Evolutionary conservation across 2,797 vertebrate genomes (phyloP).

Genomic region (Lepidocolaptes lacrymiger): DNA sequence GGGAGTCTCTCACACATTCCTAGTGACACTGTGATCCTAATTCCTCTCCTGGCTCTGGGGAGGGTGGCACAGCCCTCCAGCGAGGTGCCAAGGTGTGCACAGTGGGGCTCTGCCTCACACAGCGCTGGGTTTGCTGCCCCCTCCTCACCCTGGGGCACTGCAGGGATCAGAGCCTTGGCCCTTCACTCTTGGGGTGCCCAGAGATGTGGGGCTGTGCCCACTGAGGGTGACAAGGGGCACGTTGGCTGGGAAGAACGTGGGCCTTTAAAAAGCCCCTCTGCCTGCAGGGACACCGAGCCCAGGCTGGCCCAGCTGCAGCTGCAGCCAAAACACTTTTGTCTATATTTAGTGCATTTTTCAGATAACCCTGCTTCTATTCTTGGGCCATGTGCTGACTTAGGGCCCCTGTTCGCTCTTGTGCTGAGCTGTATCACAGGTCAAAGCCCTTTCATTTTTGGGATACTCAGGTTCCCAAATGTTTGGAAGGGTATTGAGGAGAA

Average conservation of each 20-base stretch:
- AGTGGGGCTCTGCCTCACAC: not conserved
- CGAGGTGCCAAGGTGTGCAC: not conserved
- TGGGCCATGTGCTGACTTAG: not conserved
- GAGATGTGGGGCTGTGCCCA: fast-evolving
- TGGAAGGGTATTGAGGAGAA: not conserved
- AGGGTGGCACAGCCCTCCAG: not conserved
- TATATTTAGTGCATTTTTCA: conserved; percentile 72
- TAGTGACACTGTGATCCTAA: not conserved
- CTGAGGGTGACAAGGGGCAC: fast-evolving
- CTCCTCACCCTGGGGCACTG: not conserved
- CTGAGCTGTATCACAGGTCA: not conserved
- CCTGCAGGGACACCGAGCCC: not conserved
- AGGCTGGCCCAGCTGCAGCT: not conserved
- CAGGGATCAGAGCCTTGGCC: not conserved
- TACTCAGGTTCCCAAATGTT: not conserved
- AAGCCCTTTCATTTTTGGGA: not conserved
- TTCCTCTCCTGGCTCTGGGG: not conserved
- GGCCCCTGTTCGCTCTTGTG: not conserved
- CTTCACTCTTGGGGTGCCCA: not conserved
- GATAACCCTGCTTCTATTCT: conserved; percentile 33
- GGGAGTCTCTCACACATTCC: fast-evolving
- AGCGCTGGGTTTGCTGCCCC: not conserved
- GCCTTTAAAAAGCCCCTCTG: not conserved
- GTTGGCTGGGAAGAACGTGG: fast-evolving
- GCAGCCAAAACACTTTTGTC: not conserved